Conservation (phyloP, 2,113 vertebrate genomes). For the Rissa tridactyla region DNA sequence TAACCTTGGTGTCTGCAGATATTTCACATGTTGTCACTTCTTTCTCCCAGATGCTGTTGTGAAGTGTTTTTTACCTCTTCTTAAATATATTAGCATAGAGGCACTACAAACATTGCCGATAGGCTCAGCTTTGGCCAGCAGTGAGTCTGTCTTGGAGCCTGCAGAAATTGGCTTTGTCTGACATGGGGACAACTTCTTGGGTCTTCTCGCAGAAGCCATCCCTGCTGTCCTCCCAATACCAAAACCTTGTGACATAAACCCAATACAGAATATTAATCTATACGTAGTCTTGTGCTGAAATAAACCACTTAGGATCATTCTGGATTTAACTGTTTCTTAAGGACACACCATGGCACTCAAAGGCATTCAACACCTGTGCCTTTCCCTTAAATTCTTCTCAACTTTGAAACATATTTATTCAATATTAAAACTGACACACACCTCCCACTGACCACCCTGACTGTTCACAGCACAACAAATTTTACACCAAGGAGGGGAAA, state of each 20-base stretch:
- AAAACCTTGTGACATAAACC: not conserved
- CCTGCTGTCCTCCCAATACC: fast-evolving
- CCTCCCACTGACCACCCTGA: not conserved
- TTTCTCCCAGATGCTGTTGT: not conserved
- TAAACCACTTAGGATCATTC: not conserved
- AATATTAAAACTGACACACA: not conserved
- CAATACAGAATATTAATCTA: not conserved
- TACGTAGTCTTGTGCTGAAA: not conserved
- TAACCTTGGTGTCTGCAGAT: not conserved
- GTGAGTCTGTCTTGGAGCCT: not conserved
- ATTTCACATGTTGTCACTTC: not conserved
- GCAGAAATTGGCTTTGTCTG: not conserved
- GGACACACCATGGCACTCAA: not conserved
- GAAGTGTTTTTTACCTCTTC: not conserved
- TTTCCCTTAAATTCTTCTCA: not conserved
- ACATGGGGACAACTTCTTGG: not conserved
- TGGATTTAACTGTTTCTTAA: not conserved
- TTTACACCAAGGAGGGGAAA: not conserved
- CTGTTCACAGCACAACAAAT: not conserved
- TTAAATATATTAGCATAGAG: not conserved
- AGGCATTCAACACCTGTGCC: not conserved
- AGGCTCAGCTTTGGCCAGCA: not conserved
- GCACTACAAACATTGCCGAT: fast-evolving
- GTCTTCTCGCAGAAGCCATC: not conserved
- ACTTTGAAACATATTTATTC: not conserved